A percentile compares a stretch with the other conserved stretches of the same genome.
These are phyloP conservation scores for Acleris sparsana DNA, from an alignment of 2,888 invertebrate genomes.

Conservation along the genomic window DNA sequence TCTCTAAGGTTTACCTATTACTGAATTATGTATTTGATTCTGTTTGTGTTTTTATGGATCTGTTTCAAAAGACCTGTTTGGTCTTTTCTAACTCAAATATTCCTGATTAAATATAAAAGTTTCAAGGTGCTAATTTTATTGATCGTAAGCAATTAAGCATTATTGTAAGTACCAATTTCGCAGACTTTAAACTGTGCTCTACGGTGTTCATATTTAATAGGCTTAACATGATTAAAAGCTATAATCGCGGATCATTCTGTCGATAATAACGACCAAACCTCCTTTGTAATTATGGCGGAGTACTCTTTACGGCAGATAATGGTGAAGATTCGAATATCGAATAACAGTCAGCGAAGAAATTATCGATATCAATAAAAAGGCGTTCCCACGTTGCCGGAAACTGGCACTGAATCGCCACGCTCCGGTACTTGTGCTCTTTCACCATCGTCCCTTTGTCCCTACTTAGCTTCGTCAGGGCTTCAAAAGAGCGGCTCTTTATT, in stretches of 20 bases:
- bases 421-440: slow-evolving; percentile 75
- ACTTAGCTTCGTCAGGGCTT: slow-evolving; percentile 66
- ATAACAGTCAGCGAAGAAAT: slow-evolving; percentile 54
- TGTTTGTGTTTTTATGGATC: not conserved
- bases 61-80: too few relatives aligned
- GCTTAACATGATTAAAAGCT: slow-evolving; percentile 19
- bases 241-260: slow-evolving; percentile 21
- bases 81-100: too few relatives aligned
- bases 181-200: not conserved
- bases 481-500: slow-evolving; percentile 70
- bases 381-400: slow-evolving; percentile 79
- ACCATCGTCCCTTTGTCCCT: slow-evolving; percentile 75
- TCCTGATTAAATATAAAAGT: too few relatives aligned
- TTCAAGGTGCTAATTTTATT: too few relatives aligned
- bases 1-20: slow-evolving; percentile 39
- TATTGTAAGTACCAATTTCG: too few relatives aligned
- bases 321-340: slow-evolving; percentile 32
- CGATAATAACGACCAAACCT: slow-evolving; percentile 10
- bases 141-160: too few relatives aligned
- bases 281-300: slow-evolving; percentile 18
- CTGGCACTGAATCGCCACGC: slow-evolving; percentile 72
- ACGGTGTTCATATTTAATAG: slow-evolving; percentile 4
- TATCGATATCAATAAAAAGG: slow-evolving; percentile 64
- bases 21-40: slow-evolving; percentile 10
- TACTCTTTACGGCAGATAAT: slow-evolving; percentile 30